Conservation (phyloP, 2,113 vertebrate species). For the Telmatochromis sp. region DNA sequence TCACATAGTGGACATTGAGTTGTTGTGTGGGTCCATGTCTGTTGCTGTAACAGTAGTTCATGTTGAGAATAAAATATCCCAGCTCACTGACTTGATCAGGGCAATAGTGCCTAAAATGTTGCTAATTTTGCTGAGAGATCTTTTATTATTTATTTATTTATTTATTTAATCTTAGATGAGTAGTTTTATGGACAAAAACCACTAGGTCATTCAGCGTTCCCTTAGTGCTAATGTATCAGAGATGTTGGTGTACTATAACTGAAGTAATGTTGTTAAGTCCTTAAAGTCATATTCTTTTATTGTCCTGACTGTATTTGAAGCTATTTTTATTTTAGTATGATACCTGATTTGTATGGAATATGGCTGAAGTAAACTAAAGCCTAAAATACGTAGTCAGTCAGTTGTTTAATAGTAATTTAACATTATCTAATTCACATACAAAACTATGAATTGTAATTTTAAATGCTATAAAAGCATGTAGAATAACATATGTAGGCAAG, state of each 20-base stretch:
- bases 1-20: too few species aligned
- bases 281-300: not conserved
- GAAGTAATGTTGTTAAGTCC: not conserved
- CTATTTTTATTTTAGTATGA: not conserved
- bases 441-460: not conserved
- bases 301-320: rapidly evolving
- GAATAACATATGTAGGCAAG: not conserved
- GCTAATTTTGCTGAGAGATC: too few species aligned
- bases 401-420: not conserved
- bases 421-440: not conserved
- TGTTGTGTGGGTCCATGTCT: too few species aligned
- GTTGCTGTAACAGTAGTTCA: too few species aligned
- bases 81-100: too few species aligned
- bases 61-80: too few species aligned
- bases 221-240: too few species aligned
- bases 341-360: not conserved
- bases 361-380: not conserved
- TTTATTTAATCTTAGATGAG: too few species aligned
- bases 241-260: rapidly evolving
- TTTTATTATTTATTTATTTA: too few species aligned
- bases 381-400: not conserved
- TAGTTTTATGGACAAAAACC: too few species aligned
- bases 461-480: not conserved
- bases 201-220: too few species aligned
- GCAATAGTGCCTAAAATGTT: too few species aligned